Evolutionary conservation across 1,140 invertebrate species (phyloP), one percentile per base, ranked within the genome.

Genomic region (Theocolax elegans): DNA sequence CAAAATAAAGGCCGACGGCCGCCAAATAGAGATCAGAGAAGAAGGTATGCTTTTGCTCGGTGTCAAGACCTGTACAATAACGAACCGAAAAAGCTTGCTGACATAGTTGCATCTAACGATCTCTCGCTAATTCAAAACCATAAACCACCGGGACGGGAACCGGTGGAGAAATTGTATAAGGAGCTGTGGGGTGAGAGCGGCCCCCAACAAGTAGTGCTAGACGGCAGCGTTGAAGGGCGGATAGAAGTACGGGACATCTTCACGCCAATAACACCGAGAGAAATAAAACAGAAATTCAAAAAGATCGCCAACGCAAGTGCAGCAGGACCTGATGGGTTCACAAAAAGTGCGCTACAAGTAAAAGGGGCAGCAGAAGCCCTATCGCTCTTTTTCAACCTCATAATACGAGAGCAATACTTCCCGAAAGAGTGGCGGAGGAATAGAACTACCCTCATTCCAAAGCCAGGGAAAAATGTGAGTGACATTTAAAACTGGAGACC

Each of bases 341-440:
- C 3, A 42, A 59, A 12, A 25, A 35, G 10, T 9, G 7, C 1
- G 4, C 9, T 67, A 0, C 7, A 3, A 12, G 42, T 17, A 21
- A 15, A 1, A 21, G 31, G 31, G 7, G 15, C 38, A 1, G n/a
- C 15, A 3, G 9, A 19, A 0, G 12, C 59, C 1, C 15, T 70
- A 1, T 35, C 70, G 0, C 51, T 62, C 0, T 21, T 75, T 0
- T 76, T 63, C 12, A 75, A 76, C 15, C 12, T 74, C 0, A 1
- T 76, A 0, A 0, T 72, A 0, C n/a, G 0, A 44, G 0, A 65
- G 0, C 3, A 40, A 1, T 2, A 17, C 0, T 77, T 53, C 17
- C 74, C 75, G 1, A 10, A 15, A 3, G 10, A 21, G 0, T 77
- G 75, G 75, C 62, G 17, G 29, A 27, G 8, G 0, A 75, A 77